Evolutionary conservation across 2,113 vertebrate species (phyloP), one percentile per base, ranked within the genome.

Genomic region (Mobula hypostoma): DNA sequence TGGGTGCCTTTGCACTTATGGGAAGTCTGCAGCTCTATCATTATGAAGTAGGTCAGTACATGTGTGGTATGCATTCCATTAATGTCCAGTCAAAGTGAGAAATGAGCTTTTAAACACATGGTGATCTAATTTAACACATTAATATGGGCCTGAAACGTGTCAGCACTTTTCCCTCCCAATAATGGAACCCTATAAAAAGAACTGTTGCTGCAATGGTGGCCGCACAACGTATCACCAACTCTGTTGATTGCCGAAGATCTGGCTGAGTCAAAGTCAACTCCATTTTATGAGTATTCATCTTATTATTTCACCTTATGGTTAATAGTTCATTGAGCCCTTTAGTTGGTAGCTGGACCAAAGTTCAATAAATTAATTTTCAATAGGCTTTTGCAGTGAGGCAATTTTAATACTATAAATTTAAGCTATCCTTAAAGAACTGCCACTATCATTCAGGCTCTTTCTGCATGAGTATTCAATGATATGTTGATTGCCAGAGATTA

Each of bases 351-450:
- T 66, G n/a, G 61, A 32, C 61, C 61, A 66, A 29, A 17, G 29
- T 90, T 68, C 61, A 17, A 68, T 66, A 68, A 90, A 66, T 90
- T 90, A 56, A 32, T 56, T 93, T 76, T 74, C 21, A 93, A 56
- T 24, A 1, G 24, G 68, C 36, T 93, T 74, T 24, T 93, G 70
- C 70, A 48, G 11, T 48, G 36, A 66, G 85, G 85, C 61, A 90
- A 93, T 72, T 92, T 72, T 72, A 36, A 6, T 72, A 72, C 68
- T 27, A 72, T 92, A 92, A 88, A 92, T 92, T 36, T 72, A 92
- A 72, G 68, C 15, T 24, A 72, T 24, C 36, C 40, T 66, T 72
- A 72, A 72, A 72, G 36, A 72, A 6, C 90, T 92, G 90, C 32
- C 90, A 92, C 40, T 66, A 92, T 92, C 90, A 92, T 70, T 92